phyloP scores from a whole-genome alignment of 2,888 invertebrate genomes.

The Phymatocera aterrima region DNA sequence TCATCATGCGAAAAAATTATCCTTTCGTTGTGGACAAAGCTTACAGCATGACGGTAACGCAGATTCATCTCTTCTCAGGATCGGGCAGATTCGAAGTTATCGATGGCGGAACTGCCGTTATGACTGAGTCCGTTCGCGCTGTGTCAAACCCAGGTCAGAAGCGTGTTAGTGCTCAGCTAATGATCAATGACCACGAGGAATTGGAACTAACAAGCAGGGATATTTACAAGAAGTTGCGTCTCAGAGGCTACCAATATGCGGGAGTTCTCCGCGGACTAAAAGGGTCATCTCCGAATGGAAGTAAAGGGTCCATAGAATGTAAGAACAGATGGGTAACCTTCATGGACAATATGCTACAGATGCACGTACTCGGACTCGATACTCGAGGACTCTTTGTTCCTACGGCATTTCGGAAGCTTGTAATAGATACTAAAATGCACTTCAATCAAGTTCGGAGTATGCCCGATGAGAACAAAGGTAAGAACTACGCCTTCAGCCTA shows the following conservation, averaged over 20 bases:
- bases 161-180: not conserved
- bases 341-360: constrained; percentile 93
- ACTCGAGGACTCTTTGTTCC: constrained; percentile 85
- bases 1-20: not conserved
- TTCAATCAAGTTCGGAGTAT: constrained; percentile 61
- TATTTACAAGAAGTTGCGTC: constrained; percentile 65
- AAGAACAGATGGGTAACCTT: constrained; percentile 91
- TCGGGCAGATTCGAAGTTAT: constrained; percentile 32
- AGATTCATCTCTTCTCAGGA: not conserved
- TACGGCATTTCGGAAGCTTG: constrained; percentile 83
- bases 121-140: constrained; percentile 28
- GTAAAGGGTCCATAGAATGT: constrained; percentile 80
- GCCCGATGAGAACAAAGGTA: constrained; percentile 63
- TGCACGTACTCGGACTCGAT: constrained; percentile 83
- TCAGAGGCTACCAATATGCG: constrained; percentile 75
- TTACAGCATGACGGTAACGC: constrained; percentile 25
- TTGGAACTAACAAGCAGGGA: constrained; percentile 74
- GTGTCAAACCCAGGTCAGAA: not conserved
- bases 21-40: constrained; percentile 48
- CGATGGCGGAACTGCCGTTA: constrained; percentile 43
- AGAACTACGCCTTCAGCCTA: constrained; percentile 28
- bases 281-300: constrained; percentile 70
- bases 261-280: constrained; percentile 80
- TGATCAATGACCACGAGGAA: not conserved
- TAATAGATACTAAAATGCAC: constrained; percentile 80